Evolutionary conservation across 2,113 vertebrate species (phyloP).

Genomic region (Oncorhynchus nerka): DNA sequence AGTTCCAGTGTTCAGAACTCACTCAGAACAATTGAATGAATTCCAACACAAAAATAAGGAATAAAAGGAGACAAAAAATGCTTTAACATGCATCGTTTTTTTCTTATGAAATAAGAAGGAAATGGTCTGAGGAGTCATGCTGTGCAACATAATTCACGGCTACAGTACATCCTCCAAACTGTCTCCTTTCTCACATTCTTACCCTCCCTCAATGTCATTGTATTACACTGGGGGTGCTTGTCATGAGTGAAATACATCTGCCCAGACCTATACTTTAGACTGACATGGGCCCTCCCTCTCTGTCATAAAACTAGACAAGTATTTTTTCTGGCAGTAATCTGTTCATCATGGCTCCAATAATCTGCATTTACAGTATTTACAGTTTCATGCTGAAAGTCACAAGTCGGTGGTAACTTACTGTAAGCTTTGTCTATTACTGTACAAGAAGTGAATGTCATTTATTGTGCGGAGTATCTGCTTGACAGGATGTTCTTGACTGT

Average conservation of each 20-base stretch:
- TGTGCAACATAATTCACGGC: not conserved
- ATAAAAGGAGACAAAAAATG: too few relatives aligned
- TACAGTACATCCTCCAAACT: not conserved
- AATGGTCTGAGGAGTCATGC: not conserved
- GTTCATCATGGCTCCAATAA: not conserved
- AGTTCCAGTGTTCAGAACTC: not conserved
- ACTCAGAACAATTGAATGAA: not conserved
- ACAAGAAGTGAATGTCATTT: not conserved
- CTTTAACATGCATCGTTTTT: too few relatives aligned
- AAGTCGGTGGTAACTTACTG: not conserved
- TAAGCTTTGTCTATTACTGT: too few relatives aligned
- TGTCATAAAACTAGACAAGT: not conserved
- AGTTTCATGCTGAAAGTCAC: not conserved
- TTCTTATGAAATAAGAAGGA: too few relatives aligned
- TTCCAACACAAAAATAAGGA: constrained; percentile 7
- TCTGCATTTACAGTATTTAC: not conserved
- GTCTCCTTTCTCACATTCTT: not conserved
- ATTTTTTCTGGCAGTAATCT: not conserved
- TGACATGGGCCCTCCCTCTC: constrained; percentile 29
- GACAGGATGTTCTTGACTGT: not conserved
- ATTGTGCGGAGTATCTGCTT: not conserved
- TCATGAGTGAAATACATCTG: constrained; percentile 34
- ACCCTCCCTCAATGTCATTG: not conserved
- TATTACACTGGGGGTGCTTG: not conserved
- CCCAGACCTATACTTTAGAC: constrained; percentile 43